Evolutionary conservation across 2,113 vertebrate genomes (phyloP), one percentile per base, ranked within the genome.

Genomic region (Mola mola): DNA sequence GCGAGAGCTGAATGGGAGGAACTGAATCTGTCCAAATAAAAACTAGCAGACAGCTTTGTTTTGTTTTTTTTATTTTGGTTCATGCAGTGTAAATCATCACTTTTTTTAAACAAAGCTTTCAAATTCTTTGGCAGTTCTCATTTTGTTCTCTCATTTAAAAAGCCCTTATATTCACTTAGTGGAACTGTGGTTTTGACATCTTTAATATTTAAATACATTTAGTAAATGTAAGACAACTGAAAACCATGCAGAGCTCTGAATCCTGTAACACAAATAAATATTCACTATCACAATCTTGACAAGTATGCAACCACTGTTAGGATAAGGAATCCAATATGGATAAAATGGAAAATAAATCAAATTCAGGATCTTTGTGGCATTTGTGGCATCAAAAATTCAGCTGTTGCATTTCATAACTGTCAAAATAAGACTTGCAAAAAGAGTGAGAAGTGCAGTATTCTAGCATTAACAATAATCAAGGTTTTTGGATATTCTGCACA

Each of bases 281-380:
- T 25, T 12, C 34, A 73, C 8, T 12, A 13, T 17, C 44, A 31
- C 41, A 36, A 33, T 24, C 44, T 29, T 21, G 47, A 49, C n/a
- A 49, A 63, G n/a, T 37, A 26, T 40, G 36, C 58, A 61, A 56
- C 21, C 64, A 24, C 36, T 61, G 46, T 36, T 3, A 63, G n/a
- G 24, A 48, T 68, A 66, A 63, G 33, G 64, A 64, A 86, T 90
- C 89, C 87, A 89, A 88, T 85, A 79, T 90, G 88, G 89, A 89
- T 75, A 66, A 78, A 59, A n/a, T 19, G 37, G 15, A 19, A 17
- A 40, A 6, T 5, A 40, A 15, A 40, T 8, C 37, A 15, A 8
- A 13, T 7, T 29, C 28, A 29, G 28, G 6, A 9, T 5, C 28
- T 5, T 5, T 29, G n/a, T n/a, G n/a, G n/a, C n/a, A n/a, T n/a